Evolutionary conservation across 2,113 vertebrate species (phyloP).

Genomic region (Strigops habroptila): DNA sequence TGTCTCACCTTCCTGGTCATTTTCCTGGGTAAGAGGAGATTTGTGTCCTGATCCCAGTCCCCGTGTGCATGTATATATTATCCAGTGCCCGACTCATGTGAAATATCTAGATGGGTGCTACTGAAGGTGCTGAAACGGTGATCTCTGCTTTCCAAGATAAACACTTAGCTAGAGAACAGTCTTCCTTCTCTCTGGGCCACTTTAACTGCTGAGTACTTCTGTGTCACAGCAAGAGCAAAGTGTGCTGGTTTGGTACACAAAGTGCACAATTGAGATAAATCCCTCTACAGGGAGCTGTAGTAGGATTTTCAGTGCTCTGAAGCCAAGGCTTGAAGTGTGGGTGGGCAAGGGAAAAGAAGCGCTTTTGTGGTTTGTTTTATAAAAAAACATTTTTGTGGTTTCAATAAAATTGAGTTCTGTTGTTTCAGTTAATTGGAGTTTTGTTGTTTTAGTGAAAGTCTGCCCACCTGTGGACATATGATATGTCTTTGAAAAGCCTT

Average conservation of each 20-base stretch:
- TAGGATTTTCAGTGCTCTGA: neutral
- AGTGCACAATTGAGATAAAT: neutral
- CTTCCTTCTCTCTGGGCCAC: neutral
- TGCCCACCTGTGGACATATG: neutral
- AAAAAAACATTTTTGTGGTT: constrained; percentile 1
- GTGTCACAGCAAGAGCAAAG: neutral
- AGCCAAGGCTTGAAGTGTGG: neutral
- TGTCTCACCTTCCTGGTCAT: neutral
- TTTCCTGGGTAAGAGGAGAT: neutral
- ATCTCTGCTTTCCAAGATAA: neutral
- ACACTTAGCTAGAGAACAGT: neutral
- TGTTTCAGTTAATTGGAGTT: constrained; percentile 23
- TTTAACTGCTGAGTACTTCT: neutral
- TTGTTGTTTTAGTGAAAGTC: constrained; percentile 29
- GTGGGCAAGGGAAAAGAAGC: neutral
- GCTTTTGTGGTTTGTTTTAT: constrained; percentile 10
- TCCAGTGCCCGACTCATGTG: neutral
- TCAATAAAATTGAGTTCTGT: neutral
- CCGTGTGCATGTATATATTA: neutral
- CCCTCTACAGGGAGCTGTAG: neutral
- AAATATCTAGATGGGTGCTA: neutral
- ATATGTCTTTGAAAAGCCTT: constrained; percentile 16
- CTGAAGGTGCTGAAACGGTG: neutral
- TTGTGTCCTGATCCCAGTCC: rapidly evolving
- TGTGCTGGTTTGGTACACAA: neutral